These are phyloP conservation scores for Thomomys bottae DNA, from an alignment of 2,113 vertebrate species.

Conservation along the genomic window DNA sequence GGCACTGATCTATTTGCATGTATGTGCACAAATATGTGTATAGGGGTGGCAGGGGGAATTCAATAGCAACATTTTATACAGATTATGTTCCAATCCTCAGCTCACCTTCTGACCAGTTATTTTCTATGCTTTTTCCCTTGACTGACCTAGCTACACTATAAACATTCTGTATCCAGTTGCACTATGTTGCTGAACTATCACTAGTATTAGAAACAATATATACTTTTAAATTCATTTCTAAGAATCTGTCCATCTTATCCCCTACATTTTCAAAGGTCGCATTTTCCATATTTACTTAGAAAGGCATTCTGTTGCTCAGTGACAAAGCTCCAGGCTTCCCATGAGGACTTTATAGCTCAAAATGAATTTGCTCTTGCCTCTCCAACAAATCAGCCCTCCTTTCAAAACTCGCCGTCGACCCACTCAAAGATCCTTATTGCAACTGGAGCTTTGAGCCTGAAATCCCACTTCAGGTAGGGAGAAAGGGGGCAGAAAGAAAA, in stretches of 20 bases:
- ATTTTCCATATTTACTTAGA: constrained; percentile 64
- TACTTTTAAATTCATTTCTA: constrained; percentile 52
- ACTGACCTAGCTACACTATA: background rate
- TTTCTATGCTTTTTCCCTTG: background rate
- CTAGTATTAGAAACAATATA: background rate
- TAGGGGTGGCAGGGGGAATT: background rate
- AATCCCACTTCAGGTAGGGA: constrained; percentile 22
- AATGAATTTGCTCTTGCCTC: constrained; percentile 13
- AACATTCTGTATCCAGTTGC: background rate
- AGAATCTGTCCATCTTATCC: constrained; percentile 17
- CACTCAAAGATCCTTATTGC: constrained; percentile 38
- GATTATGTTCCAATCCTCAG: background rate
- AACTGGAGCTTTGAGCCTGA: background rate
- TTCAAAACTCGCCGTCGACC: background rate
- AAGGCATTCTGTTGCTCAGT: constrained; percentile 54
- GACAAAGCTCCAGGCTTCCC: constrained; percentile 48
- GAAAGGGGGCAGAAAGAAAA: constrained; percentile 29
- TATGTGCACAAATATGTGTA: background rate
- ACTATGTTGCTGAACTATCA: background rate
- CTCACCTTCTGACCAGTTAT: background rate
- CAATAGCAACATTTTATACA: background rate
- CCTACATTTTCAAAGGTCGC: constrained; percentile 63
- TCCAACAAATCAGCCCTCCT: constrained; percentile 15
- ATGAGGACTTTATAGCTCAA: background rate
- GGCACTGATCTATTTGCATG: background rate